phyloP scores from a whole-genome alignment of 2,113 vertebrate species.

The Trematomus loennbergii region DNA sequence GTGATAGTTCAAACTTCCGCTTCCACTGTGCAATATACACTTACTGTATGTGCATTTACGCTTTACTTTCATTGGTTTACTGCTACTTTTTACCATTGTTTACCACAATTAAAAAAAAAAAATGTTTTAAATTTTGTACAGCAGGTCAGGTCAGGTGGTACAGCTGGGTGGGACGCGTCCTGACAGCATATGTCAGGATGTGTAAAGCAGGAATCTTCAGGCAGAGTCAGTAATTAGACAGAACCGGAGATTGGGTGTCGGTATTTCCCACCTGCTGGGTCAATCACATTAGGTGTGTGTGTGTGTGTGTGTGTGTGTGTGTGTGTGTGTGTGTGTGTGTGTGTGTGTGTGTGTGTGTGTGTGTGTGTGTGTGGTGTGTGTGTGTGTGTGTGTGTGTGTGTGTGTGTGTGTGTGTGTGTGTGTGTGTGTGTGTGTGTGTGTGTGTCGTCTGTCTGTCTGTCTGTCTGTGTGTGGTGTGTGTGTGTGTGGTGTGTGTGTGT shows the following conservation, averaged over 20 bases:
- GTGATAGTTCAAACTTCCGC: too few relatives aligned
- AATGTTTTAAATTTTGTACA: too few relatives aligned
- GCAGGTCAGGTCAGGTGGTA: slow-evolving; percentile 21
- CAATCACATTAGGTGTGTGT: slow-evolving; percentile 45
- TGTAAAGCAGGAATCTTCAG: slow-evolving; percentile 34
- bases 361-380: not conserved
- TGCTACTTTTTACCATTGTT: too few relatives aligned
- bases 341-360: slow-evolving; percentile 6
- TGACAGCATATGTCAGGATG: slow-evolving; percentile 37
- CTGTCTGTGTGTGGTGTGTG: not conserved
- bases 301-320: slow-evolving; percentile 15
- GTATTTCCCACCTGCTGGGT: slow-evolving; percentile 56
- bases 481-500: not conserved
- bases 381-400: slow-evolving; percentile 19
- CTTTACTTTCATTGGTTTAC: too few relatives aligned
- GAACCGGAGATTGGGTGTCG: slow-evolving; percentile 26
- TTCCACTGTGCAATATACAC: too few relatives aligned
- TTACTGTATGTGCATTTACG: too few relatives aligned
- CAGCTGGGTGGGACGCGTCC: slow-evolving; percentile 6
- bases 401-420: not conserved
- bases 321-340: not conserved
- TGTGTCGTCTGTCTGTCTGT: not conserved
- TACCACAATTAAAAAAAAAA: too few relatives aligned
- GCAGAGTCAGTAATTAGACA: slow-evolving; percentile 59
- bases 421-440: not conserved